Percentiles rank a stretch among this genome's conserved stretches.
Evolutionary conservation across 2,113 vertebrate species (phyloP).

Genomic region (Vidua macroura): DNA sequence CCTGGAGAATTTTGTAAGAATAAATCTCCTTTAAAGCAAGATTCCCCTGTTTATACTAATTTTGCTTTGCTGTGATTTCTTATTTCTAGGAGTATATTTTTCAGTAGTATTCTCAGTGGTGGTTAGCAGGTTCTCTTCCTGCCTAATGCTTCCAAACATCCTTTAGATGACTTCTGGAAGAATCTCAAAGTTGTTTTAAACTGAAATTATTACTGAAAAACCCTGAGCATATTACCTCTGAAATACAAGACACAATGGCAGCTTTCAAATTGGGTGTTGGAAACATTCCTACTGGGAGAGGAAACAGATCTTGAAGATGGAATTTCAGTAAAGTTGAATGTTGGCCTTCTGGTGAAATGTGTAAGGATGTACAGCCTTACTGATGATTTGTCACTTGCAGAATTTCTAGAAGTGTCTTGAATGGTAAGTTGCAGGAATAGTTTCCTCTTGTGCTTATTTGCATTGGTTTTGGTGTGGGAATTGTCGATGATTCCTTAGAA

Average conservation of each 20-base stretch:
- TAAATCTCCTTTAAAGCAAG: neutral
- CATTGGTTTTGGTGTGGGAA: neutral
- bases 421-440: neutral
- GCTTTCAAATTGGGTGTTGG: neutral
- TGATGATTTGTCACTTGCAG: neutral
- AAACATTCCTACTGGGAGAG: neutral
- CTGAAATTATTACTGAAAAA: neutral
- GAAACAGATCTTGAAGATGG: neutral
- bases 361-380: neutral
- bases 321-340: neutral
- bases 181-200: neutral
- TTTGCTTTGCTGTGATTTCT: neutral
- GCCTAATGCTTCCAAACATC: neutral
- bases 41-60: neutral
- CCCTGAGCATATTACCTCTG: neutral
- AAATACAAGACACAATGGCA: neutral
- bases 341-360: neutral
- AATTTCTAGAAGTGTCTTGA: neutral
- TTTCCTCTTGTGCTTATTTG: neutral
- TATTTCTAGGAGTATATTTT: neutral
- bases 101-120: neutral
- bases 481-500: neutral
- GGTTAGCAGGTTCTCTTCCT: neutral
- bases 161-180: neutral
- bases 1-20: neutral